A percentile compares a stretch with the other conserved stretches of the same genome.
Conservation (phyloP, 2,113 vertebrate species). For the Myrmophylax atrothorax region DNA sequence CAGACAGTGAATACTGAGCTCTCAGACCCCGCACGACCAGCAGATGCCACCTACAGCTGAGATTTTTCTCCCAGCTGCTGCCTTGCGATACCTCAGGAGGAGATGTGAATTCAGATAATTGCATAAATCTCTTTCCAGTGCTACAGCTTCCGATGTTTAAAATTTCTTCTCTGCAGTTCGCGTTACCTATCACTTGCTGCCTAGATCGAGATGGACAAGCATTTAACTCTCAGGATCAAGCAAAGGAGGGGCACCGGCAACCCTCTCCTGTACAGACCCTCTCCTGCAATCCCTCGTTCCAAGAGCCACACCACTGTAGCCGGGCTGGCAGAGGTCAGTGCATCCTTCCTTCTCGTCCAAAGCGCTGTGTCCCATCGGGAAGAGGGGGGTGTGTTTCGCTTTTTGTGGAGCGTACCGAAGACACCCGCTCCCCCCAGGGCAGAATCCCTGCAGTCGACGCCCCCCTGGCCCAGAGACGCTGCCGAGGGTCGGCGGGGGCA, state of each 20-base stretch:
- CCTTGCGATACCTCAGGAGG: neutral
- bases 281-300: neutral
- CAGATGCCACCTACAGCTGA: neutral
- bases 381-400: rapidly evolving
- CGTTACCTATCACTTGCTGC: neutral
- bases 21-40: neutral
- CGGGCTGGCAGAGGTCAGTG: neutral
- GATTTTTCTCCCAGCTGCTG: neutral
- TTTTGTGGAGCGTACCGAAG: neutral
- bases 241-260: neutral
- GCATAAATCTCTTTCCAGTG: neutral
- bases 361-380: rapidly evolving
- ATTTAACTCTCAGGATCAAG: neutral
- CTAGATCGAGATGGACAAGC: neutral
- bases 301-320: neutral
- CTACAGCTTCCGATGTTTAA: neutral
- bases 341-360: neutral
- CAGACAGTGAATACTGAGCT: neutral
- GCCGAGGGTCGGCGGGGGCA: rapidly evolving
- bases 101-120: neutral
- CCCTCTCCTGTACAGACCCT: rapidly evolving
- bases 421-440: rapidly evolving
- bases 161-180: neutral
- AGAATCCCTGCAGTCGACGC: rapidly evolving
- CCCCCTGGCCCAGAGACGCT: rapidly evolving